These are phyloP conservation scores for Idaea biselata DNA, from an alignment of 2,888 invertebrate genomes.

Conservation along the genomic window DNA sequence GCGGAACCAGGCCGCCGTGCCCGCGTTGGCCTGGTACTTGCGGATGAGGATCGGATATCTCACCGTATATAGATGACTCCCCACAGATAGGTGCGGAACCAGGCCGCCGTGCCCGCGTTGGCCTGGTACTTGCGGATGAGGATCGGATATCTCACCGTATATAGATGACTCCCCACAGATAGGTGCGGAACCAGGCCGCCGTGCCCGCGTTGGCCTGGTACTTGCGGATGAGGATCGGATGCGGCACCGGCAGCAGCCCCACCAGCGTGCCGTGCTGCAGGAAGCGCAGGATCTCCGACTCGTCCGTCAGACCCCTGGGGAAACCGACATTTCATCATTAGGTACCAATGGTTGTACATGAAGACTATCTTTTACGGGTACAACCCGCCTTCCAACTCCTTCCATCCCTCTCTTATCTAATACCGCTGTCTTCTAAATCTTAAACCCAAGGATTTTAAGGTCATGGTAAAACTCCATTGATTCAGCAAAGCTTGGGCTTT, in stretches of 20 bases:
- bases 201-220: conserved; percentile 99
- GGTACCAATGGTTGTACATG: too few species aligned
- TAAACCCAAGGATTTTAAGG: too few species aligned
- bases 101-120: conserved; percentile 98
- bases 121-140: conserved; percentile 99
- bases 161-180: conserved; percentile 99
- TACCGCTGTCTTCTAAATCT: too few species aligned
- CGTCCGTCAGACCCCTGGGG: conserved; percentile 96
- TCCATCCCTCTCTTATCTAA: too few species aligned
- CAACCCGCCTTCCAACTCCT: too few species aligned
- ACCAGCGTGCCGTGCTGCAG: conserved; percentile 99
- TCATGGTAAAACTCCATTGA: too few species aligned
- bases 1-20: conserved; percentile 99
- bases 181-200: conserved; percentile 99
- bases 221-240: conserved; percentile 98
- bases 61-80: conserved; percentile 91
- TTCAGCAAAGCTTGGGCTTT: too few species aligned
- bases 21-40: conserved; percentile 97
- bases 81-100: conserved; percentile 99
- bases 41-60: conserved; percentile 92
- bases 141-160: conserved; percentile 70
- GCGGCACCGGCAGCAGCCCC: conserved; percentile 98
- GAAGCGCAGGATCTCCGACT: conserved; percentile 99
- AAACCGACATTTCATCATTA: neutral
- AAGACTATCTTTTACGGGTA: too few species aligned